Conservation (phyloP, 2,113 vertebrate species). For the Capreolus pygargus region DNA sequence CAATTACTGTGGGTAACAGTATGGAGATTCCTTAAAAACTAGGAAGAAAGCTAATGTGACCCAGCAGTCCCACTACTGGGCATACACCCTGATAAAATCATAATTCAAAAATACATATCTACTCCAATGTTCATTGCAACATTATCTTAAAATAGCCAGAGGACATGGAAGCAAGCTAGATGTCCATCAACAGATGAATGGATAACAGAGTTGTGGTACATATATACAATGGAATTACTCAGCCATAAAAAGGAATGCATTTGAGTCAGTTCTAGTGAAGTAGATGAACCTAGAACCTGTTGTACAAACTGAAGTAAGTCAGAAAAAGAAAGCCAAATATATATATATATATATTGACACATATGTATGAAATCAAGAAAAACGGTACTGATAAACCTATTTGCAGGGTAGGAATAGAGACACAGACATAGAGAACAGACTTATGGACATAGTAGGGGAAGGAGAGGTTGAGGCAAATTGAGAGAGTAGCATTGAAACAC, state of each 20-base stretch:
- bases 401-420: not conserved
- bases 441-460: not conserved
- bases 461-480: not conserved
- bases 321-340: not conserved
- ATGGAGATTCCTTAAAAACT: not conserved
- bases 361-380: not conserved
- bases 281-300: not conserved
- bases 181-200: not conserved
- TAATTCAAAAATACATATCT: not conserved
- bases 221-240: not conserved
- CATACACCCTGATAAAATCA: not conserved
- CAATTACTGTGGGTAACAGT: not conserved
- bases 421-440: not conserved
- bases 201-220: not conserved
- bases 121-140: not conserved
- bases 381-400: not conserved
- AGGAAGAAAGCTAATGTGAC: not conserved
- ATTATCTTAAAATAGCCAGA: not conserved
- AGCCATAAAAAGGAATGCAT: not conserved
- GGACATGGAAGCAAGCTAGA: not conserved
- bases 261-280: not conserved
- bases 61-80: not conserved
- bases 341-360: not conserved
- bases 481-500: not conserved
- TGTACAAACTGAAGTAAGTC: not conserved